These are phyloP conservation scores for Leptocoma aspasia DNA, from an alignment of 2,113 vertebrate species.

Conservation along the genomic window DNA sequence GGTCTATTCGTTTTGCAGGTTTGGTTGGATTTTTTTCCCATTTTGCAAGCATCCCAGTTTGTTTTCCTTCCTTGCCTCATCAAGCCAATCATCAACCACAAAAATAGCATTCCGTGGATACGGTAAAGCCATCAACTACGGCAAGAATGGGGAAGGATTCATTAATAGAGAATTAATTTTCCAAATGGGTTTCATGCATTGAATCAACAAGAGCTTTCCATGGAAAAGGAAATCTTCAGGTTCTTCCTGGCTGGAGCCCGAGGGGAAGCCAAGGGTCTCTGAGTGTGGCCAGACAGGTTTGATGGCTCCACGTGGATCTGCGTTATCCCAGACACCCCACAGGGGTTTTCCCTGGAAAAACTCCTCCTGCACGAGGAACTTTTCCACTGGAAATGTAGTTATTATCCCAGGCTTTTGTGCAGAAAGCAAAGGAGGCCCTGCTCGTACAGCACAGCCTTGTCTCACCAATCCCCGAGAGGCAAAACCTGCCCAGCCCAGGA, in stretches of 20 bases:
- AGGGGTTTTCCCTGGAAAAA: background rate
- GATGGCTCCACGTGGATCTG: background rate
- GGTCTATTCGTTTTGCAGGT: fast-evolving
- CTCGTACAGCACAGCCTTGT: background rate
- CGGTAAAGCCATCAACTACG: background rate
- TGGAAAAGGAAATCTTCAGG: background rate
- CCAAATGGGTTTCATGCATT: fast-evolving
- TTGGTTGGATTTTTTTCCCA: too few relatives aligned
- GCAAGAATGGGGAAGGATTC: background rate
- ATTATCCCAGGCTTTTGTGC: background rate
- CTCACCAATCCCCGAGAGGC: background rate
- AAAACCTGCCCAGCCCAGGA: background rate
- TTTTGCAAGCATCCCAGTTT: too few relatives aligned
- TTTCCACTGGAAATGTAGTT: background rate
- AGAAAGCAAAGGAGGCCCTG: background rate
- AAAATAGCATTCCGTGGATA: background rate
- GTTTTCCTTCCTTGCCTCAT: background rate
- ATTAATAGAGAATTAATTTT: background rate
- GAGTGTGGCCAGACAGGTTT: background rate
- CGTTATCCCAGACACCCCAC: background rate
- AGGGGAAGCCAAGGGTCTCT: background rate
- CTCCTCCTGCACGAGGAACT: background rate
- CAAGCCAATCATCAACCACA: background rate
- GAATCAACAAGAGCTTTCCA: background rate
- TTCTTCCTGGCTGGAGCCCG: background rate